Conservation (phyloP, 2,888 invertebrate genomes). For the Zelleria hepariella region DNA sequence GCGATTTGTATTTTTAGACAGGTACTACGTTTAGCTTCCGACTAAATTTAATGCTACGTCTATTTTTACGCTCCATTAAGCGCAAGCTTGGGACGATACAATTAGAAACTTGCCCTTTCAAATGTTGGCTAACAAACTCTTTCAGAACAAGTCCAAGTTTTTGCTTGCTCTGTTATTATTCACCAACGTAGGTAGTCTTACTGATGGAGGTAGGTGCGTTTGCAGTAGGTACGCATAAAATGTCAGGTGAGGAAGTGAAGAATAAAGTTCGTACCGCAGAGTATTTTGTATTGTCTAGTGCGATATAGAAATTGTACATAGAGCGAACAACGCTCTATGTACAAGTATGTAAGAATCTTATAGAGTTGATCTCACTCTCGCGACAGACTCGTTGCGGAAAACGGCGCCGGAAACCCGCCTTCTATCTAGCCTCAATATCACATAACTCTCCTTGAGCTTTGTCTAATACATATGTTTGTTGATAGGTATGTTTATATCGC, state of each 20-base stretch:
- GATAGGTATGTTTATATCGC: background rate
- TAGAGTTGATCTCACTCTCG: background rate
- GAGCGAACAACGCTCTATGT: too few species aligned
- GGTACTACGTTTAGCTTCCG: background rate
- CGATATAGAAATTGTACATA: too few species aligned
- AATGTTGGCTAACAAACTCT: background rate
- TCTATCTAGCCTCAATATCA: background rate
- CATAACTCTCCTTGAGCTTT: background rate
- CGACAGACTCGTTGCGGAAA: background rate
- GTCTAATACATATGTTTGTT: background rate
- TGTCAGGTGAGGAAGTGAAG: too few species aligned
- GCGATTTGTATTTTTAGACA: constrained; percentile 1
- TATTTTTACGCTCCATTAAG: background rate
- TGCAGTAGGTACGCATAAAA: too few species aligned
- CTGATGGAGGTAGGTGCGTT: too few species aligned
- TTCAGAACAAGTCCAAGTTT: background rate
- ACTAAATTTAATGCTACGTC: background rate
- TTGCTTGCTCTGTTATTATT: too few species aligned
- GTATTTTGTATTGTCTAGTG: too few species aligned
- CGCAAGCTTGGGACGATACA: background rate
- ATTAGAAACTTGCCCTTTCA: background rate
- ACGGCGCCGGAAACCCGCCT: background rate
- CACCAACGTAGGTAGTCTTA: too few species aligned
- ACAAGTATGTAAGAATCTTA: too few species aligned
- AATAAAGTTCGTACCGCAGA: too few species aligned